phyloP scores from a whole-genome alignment of 2,113 vertebrate species.

The Panthera leo region DNA sequence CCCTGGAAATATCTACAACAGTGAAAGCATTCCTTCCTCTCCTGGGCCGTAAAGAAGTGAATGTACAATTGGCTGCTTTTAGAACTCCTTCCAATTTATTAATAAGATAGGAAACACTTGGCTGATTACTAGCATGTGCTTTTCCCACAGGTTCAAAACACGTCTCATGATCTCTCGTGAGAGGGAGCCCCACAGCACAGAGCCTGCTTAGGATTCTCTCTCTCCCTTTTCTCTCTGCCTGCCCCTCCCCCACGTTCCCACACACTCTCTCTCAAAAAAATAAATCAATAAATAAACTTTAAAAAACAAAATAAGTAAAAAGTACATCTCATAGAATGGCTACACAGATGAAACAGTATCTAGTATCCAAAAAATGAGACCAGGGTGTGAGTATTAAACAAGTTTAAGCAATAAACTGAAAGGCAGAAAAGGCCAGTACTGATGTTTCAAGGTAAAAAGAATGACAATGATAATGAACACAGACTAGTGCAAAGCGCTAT shows the following conservation, averaged over 20 bases:
- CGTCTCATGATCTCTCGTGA: no score
- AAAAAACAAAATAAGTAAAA: no score
- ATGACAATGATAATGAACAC: neutral
- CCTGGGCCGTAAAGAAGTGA: neutral
- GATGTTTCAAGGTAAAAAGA: neutral
- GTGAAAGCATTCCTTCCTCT: neutral
- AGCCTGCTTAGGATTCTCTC: no score
- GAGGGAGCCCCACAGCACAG: no score
- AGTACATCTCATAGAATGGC: neutral
- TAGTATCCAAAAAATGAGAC: neutral
- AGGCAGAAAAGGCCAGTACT: neutral
- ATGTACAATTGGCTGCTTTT: neutral
- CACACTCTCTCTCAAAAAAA: no score
- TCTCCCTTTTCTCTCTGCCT: no score
- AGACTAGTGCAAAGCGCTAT: neutral
- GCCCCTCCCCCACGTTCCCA: no score
- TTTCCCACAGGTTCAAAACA: neutral
- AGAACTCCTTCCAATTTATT: constrained; percentile 14
- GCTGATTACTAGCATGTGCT: neutral
- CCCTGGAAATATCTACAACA: neutral
- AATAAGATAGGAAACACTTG: neutral
- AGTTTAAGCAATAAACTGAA: neutral
- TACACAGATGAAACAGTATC: neutral
- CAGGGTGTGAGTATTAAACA: neutral
- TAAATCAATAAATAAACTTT: no score